Base-by-base conservation (phyloP, 2,888 invertebrate genomes). In the Ceriagrion tenellum region DNA sequence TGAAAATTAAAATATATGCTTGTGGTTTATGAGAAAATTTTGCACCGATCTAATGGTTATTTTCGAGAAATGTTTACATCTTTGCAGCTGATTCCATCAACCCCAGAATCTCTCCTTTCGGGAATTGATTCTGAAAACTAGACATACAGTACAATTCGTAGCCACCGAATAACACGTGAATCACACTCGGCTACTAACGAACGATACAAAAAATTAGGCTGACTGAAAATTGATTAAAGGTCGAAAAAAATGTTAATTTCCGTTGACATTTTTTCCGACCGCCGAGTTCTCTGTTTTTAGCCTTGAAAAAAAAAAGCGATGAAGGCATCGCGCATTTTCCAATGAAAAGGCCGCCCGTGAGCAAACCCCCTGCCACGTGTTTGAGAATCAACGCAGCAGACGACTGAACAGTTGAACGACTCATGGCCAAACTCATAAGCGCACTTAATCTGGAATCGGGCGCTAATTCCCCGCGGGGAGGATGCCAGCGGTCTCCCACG, bases 361-460 rank as follows among this genome's bases (percentile, higher is more conserved):
- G 81, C 30, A 35, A 81, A 81, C 30, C 81, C 81, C 81, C 30
- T 81, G 13, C 59, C 2, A 20, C 12, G 59, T 16, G 81, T 69
- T n/a, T 35, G 81, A 69, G 81, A 69, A 81, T 81, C 81, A 2
- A 81, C 81, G 81, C 81, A 12, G 81, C 81, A 81, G 81, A 81
- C 81, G 81, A 35, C 13, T 35, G 16, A 35, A 35, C 81, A 30
- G 81, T 81, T 81, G 81, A 81, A 35, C 81, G 35, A 81, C 81
- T 81, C 81, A 81, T 16, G 81, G 81, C 35, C 81, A 81, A 81
- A 81, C 30, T 81, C 30, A 81, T 81, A 81, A 81, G 81, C 81
- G 81, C 81, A 81, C 81, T 81, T 81, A 81, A 81, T 81, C 81
- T 81, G 35, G 35, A 13, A 81, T 81, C 81, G 35, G 81, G 81